Evolutionary conservation across 2,113 vertebrate species (phyloP), one percentile per base, ranked within the genome.

Genomic region (Grammomys surdaster): DNA sequence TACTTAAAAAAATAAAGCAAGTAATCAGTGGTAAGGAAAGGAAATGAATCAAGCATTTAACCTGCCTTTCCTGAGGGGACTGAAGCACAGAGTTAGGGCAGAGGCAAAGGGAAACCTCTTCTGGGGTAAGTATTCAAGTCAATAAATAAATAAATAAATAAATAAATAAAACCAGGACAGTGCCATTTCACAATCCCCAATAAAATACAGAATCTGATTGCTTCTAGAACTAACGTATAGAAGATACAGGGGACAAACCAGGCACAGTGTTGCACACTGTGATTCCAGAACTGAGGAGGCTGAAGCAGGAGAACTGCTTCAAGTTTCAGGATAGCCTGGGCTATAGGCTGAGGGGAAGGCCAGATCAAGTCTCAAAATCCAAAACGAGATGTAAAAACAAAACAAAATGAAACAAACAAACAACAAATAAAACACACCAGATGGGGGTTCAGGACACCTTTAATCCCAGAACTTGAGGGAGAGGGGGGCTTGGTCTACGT

Each of bases 141-240:
- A 91, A 70, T 80, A 91, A 89, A 69, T 19, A 82, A 81, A 77
- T 14, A 60, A 48, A 85, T 51, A 72, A 63, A 70, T 80, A 91
- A 89, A 33, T 14, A 82, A 81, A 77, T 11, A 60, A 63, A 85
- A 48, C 28, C 16, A 88, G 19, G 72, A 73, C 16, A 67, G 5
- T 14, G 46, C 12, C 63, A 73, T 84, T 91, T 93, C 63, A 46
- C 63, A 69, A 12, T 28, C 43, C 43, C 26, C 43, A 48, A 13
- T 31, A 16, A 65, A 16, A 46, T 46, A 12, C 8, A 69, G 43
- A 33, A 67, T 22, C 22, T 48, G 82, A 46, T 48, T 86, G 40
- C 16, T 86, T 48, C 40, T 65, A 48, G 40, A 63, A 67, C 82
- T 16, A 82, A 46, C 28, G 5, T 65, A 85, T 19, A 85, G 33